Conservation (phyloP, 2,113 vertebrate species). For the Chaetodon auriga region DNA sequence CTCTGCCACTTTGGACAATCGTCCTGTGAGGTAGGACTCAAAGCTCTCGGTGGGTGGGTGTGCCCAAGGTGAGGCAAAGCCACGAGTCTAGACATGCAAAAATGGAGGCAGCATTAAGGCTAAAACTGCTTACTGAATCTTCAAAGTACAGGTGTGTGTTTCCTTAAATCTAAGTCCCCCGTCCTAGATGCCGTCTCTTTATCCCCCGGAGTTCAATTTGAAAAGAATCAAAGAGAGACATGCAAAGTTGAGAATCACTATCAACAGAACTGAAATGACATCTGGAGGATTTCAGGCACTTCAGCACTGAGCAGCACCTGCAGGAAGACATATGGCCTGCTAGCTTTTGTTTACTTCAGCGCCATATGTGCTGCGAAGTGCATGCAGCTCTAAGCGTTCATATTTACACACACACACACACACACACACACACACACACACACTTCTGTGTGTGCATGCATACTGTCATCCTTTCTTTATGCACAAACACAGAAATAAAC, state of each 20-base stretch:
- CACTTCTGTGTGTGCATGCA: background rate
- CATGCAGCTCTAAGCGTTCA: constrained; percentile 19
- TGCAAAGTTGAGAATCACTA: constrained; percentile 21
- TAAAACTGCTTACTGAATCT: background rate
- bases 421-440: constrained; percentile 5
- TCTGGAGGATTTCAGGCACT: constrained; percentile 40
- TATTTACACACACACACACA: constrained; percentile 12
- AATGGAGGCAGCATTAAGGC: background rate
- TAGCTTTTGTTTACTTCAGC: constrained; percentile 55
- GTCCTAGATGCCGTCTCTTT: background rate
- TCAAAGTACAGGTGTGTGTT: background rate
- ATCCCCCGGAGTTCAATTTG: background rate
- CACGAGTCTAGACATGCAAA: background rate
- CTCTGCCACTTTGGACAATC: background rate
- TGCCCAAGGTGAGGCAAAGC: background rate
- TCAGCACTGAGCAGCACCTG: constrained; percentile 47
- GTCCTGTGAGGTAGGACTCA: background rate
- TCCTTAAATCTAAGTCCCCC: background rate
- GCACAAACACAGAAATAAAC: constrained; percentile 21
- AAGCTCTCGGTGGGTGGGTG: too few relatives aligned
- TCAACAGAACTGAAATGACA: constrained; percentile 16
- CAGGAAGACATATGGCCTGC: constrained; percentile 38
- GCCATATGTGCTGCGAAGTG: constrained; percentile 27
- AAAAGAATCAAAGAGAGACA: background rate
- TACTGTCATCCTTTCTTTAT: background rate